A percentile compares a stretch with the other conserved stretches of the same genome.
Conservation (phyloP, 2,888 invertebrate species). For the Volucella bombylans region DNA sequence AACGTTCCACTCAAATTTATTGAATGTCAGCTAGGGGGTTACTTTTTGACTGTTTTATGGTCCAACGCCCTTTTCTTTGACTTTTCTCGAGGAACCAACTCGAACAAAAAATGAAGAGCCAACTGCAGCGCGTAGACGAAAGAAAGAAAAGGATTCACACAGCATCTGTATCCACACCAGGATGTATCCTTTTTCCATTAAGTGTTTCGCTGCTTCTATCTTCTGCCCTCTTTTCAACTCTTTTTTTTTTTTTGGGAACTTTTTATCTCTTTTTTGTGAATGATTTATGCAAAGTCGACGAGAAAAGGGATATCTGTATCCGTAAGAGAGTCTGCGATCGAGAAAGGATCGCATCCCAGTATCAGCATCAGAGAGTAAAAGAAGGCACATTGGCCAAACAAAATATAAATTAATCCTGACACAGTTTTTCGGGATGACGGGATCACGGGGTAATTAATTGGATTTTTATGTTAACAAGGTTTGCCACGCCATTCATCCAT, state of each 20-base stretch:
- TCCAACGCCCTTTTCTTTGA: conserved; percentile 70
- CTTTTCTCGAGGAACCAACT: conserved; percentile 6
- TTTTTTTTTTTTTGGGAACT: conserved; percentile 6
- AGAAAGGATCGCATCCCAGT: conserved; percentile 13
- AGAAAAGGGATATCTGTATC: conserved; percentile 25
- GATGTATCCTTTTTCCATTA: conserved; percentile 63
- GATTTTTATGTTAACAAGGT: conserved; percentile 73
- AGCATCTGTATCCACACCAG: conserved; percentile 32
- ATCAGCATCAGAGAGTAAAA: conserved; percentile 29
- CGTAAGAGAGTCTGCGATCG: conserved; percentile 10
- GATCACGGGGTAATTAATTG: conserved; percentile 71
- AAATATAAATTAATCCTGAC: conserved; percentile 83
- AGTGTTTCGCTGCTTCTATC: conserved; percentile 28
- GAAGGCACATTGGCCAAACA: conserved; percentile 81
- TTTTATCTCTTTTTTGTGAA: conserved; percentile 14
- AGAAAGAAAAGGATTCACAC: conserved; percentile 54
- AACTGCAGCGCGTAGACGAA: conserved; percentile 65
- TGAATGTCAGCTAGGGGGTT: conserved; percentile 46
- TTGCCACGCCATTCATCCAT: conserved; percentile 1
- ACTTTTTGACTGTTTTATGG: conserved; percentile 72
- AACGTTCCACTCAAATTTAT: conserved; percentile 58
- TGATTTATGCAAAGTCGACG: conserved; percentile 67
- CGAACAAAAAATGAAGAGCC: conserved; percentile 23
- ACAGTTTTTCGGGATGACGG: conserved; percentile 73
- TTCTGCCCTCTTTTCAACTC: conserved; percentile 38